Conservation (phyloP, 1,140 invertebrate species). For the Parasteatoda tepidariorum region DNA sequence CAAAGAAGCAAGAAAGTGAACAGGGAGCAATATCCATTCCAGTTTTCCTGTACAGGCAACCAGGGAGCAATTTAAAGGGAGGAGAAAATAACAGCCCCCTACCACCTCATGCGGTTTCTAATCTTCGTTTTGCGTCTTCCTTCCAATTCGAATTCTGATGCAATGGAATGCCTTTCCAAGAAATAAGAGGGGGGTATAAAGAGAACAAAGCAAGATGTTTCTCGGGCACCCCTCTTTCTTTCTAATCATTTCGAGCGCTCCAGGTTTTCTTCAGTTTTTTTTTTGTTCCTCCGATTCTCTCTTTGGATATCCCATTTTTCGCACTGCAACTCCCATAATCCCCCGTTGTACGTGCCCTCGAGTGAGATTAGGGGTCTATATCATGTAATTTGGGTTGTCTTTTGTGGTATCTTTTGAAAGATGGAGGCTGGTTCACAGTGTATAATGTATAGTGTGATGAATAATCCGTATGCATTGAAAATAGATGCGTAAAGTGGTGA, state of each 20-base stretch:
- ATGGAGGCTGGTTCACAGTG: no score
- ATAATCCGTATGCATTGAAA: no score
- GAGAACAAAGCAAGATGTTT: constrained; percentile 27
- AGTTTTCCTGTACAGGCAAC: neutral
- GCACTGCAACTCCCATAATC: neutral
- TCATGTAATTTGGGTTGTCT: neutral
- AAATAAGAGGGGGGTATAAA: neutral
- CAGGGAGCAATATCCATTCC: neutral
- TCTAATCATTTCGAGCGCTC: constrained; percentile 1
- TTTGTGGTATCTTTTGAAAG: neutral
- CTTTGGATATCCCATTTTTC: neutral
- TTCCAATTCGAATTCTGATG: neutral
- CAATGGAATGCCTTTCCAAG: neutral
- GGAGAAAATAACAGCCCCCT: neutral
- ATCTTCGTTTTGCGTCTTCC: constrained; percentile 11
- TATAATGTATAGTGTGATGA: no score
- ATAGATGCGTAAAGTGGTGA: neutral
- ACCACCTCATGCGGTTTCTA: constrained; percentile 19
- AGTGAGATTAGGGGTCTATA: constrained; percentile 26
- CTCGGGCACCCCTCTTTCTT: neutral
- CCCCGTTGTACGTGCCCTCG: neutral
- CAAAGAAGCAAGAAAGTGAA: neutral
- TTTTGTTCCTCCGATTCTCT: no score
- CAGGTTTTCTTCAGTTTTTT: neutral
- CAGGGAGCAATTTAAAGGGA: neutral